Percentiles rank a stretch among this genome's conserved stretches.
phyloP scores from a whole-genome alignment of 2,113 vertebrate genomes.

The Pimephales promelas region DNA sequence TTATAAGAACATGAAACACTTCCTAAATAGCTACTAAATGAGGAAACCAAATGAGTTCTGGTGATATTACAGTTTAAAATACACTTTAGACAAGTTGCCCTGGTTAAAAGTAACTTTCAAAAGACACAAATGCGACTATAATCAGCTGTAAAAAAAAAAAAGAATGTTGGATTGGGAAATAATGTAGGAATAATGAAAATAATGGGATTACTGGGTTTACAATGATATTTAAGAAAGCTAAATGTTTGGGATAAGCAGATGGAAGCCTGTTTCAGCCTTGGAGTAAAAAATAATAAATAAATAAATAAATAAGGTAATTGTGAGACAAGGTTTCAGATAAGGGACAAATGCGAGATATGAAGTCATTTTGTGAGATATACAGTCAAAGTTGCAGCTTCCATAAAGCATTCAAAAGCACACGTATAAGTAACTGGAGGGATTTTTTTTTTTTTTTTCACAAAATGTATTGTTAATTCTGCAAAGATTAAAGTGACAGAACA shows the following conservation, averaged over 20 bases:
- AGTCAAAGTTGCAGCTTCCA: neutral
- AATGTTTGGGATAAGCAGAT: neutral
- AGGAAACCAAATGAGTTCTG: constrained; percentile 24
- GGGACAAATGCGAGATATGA: neutral
- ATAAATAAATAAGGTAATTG: neutral
- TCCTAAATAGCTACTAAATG: constrained; percentile 41
- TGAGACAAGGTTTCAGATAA: neutral
- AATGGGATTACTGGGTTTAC: neutral
- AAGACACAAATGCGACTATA: constrained; percentile 10
- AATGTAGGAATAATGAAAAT: neutral
- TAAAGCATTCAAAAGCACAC: no score
- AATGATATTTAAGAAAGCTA: neutral
- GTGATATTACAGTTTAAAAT: constrained; percentile 14
- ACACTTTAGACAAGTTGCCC: constrained; percentile 23
- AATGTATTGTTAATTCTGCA: neutral
- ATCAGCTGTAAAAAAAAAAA: neutral
- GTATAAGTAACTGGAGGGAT: neutral
- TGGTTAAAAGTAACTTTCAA: constrained; percentile 28
- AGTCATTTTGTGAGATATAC: neutral
- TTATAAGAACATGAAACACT: constrained; percentile 27
- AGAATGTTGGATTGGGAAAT: neutral
- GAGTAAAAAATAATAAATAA: no score
- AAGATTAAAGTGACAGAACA: no score
- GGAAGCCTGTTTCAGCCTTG: neutral
- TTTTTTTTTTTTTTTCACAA: neutral